Evolutionary conservation across 2,113 vertebrate genomes (phyloP), one percentile per base, ranked within the genome.

Genomic region (Tympanuchus pallidicinctus): DNA sequence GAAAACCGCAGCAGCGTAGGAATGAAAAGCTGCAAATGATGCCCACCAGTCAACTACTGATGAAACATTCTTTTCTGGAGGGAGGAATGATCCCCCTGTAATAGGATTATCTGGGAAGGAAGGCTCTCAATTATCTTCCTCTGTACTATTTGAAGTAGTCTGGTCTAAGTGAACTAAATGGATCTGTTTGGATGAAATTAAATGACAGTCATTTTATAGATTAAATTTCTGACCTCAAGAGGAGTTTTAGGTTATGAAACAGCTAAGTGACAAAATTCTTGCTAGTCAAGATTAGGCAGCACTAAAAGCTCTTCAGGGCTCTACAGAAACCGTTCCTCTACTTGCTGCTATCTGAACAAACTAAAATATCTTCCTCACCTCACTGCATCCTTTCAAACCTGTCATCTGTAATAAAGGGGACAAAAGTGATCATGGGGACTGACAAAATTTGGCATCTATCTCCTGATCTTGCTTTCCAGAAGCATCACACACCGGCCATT

Each of bases 81-180:
- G 34, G 5, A 94, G 42, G 11, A 76, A 63, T 1, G 4, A 72
- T 25, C 52, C 27, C 19, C 61, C 32, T n/a, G 0, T 6, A 65
- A 3, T 4, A 48, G 32, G 66, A 27, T 43, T 72, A 64, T 45
- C 60, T 56, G 50, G n/a, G 36, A 81, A 86, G n/a, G 8, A 66
- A 77, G 36, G 77, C 45, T 65, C 80, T 70, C 25, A 17, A 32
- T 30, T 36, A 8, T 32, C 42, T 60, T 69, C 28, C 45, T 5
- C 7, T 11, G 5, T 1, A 30, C 45, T 50, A 2, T 12, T 45
- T 10, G 13, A 67, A n/a, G n/a, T 1, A 66, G 36, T 11, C 19
- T 11, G 32, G 27, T n/a, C 34, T 70, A n/a, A 84, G 50, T 66
- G 45, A 91, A 63, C 17, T 24, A 28, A 78, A 60, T 2, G 42